phyloP scores from a whole-genome alignment of 1,140 invertebrate species.

The Lordiphosa collinella region DNA sequence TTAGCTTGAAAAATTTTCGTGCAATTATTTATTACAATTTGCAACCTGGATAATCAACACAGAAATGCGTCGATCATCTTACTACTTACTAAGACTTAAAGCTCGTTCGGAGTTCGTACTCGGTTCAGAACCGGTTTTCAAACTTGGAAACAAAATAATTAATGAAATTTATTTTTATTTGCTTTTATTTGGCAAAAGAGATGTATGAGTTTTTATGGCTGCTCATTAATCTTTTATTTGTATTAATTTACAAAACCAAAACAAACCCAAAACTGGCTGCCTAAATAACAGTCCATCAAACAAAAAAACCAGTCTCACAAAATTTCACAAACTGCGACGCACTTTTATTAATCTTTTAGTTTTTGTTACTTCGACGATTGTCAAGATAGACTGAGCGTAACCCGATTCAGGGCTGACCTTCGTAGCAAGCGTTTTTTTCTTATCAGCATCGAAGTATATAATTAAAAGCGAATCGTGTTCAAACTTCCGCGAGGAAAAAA shows the following conservation, averaged over 20 bases:
- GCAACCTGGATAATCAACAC: too few species aligned
- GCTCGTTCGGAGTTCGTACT: too few species aligned
- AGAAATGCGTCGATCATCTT: too few species aligned
- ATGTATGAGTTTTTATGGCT: too few species aligned
- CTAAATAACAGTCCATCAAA: conserved; percentile 42
- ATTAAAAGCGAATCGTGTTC: conserved; percentile 11
- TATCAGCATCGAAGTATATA: not conserved
- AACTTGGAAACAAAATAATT: too few species aligned
- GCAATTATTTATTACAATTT: too few species aligned
- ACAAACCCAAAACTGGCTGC: conserved; percentile 35
- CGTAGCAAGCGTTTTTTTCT: not conserved
- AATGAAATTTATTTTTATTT: too few species aligned
- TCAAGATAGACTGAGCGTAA: conserved; percentile 17
- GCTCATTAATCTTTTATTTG: too few species aligned
- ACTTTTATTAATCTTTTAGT: conserved; percentile 22
- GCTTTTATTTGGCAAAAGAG: too few species aligned
- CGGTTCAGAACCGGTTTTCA: too few species aligned
- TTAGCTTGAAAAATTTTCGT: too few species aligned
- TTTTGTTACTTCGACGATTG: conserved; percentile 19
- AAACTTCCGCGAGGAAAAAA: conserved; percentile 14
- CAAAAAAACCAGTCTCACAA: conserved; percentile 37
- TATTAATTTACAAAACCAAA: conserved; percentile 5
- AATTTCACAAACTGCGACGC: conserved; percentile 46
- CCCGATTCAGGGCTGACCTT: conserved; percentile 39
- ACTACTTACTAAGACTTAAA: too few species aligned